Evolutionary conservation across 2,113 vertebrate genomes (phyloP), one percentile per base, ranked within the genome.

Genomic region (Muntiacus muntjak): DNA sequence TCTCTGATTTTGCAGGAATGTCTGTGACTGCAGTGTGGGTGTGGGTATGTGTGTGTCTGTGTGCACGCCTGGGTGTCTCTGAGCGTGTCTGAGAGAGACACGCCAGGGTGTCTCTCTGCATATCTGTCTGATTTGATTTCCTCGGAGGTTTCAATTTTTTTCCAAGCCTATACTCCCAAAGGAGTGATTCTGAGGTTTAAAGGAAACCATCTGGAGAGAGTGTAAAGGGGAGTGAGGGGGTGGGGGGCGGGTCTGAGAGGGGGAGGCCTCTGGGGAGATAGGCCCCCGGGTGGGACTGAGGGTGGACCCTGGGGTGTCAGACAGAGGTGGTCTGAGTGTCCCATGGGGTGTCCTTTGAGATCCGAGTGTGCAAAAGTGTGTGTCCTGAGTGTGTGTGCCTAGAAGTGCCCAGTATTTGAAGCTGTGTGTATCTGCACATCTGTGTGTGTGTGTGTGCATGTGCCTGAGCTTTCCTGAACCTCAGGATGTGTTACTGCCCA

Each of bases 1-100:
- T 25, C 79, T 78, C 26, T 83, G 79, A 83, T 83, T 54, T 54
- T 83, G 50, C 47, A 83, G 33, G 79, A 54, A n/a, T 54, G 79
- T 54, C 79, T 83, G 79, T 14, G 79, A 54, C 79, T 83, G 50
- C 50, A 14, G 17, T 54, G 79, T 83, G 79, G 28, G 78, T 74
- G 67, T 74, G 67, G n/a, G 11, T n/a, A 11, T 25, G 30, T 54
- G 30, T 52, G 19, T 36, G 19, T 54, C 47, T 54, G 79, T 36
- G 50, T 54, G 50, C 79, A 23, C 2, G 50, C 33, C 79, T 82
- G 50, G 30, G 11, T 82, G 50, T 52, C 33, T 50, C 79, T 23
- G 79, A 82, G 30, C n/a, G 17, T 67, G 30, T 82, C 30, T 50
- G 11, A 12, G 79, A 54, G 30, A 12, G 16, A 81, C 33, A 36